Evolutionary conservation across 2,113 vertebrate species (phyloP).

Genomic region (Carassius carassius): DNA sequence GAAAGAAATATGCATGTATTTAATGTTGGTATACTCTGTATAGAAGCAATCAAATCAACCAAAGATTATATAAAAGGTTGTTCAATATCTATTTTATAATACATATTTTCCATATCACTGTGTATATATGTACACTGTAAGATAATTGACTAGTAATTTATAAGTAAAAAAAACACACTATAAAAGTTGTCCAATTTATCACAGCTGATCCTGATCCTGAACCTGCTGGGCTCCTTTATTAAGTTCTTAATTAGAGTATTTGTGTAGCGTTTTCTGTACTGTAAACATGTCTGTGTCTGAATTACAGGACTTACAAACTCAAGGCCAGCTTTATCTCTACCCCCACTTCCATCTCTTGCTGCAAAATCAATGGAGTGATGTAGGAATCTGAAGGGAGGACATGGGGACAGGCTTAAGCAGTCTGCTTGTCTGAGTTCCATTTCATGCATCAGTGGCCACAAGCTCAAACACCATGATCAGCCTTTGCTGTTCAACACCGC

Average conservation of each 20-base stretch:
- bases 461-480: constrained; percentile 39
- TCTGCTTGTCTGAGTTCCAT: constrained; percentile 50
- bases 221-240: neutral
- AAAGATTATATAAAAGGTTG: neutral
- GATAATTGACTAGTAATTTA: no score
- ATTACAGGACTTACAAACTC: constrained; percentile 23
- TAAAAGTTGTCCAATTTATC: neutral
- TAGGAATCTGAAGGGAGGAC: constrained; percentile 44
- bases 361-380: constrained; percentile 52
- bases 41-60: neutral
- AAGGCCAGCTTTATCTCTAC: neutral
- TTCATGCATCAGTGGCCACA: constrained; percentile 53
- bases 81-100: neutral
- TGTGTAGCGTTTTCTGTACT: neutral
- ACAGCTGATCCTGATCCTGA: neutral
- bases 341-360: constrained; percentile 11
- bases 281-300: constrained; percentile 1
- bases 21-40: neutral
- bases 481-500: constrained; percentile 12
- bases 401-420: constrained; percentile 38
- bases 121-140: no score
- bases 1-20: neutral
- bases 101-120: no score
- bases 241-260: neutral
- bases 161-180: no score